Percentiles rank a stretch among this genome's conserved stretches.
phyloP scores from a whole-genome alignment of 2,888 invertebrate genomes.

The Molanna angustata region DNA sequence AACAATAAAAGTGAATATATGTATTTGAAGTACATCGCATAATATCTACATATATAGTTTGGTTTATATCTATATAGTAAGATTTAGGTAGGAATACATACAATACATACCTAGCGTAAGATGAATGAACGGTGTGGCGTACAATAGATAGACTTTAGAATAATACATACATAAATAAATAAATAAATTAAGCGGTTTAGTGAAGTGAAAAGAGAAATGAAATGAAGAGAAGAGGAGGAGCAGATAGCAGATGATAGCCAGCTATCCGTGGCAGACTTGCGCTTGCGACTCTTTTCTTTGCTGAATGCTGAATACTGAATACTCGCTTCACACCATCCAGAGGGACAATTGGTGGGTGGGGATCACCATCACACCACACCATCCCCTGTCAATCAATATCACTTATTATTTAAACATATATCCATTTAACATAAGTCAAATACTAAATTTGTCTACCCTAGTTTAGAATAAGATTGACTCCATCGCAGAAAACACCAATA shows the following conservation, averaged over 20 bases:
- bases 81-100: neutral
- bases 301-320: slow-evolving; percentile 23
- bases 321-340: neutral
- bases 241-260: slow-evolving; percentile 31
- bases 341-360: neutral
- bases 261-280: slow-evolving; percentile 1
- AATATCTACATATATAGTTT: slow-evolving; percentile 29
- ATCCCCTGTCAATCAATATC: neutral
- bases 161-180: too few species aligned
- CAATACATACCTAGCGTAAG: neutral
- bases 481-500: slow-evolving; percentile 56
- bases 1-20: neutral
- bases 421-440: slow-evolving; percentile 8
- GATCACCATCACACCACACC: neutral
- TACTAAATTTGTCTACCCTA: slow-evolving; percentile 55
- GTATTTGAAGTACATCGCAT: slow-evolving; percentile 3
- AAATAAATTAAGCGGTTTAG: slow-evolving; percentile 37
- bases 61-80: neutral
- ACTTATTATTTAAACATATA: neutral
- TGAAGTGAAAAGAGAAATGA: too few species aligned
- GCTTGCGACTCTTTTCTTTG: slow-evolving; percentile 20
- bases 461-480: slow-evolving; percentile 54
- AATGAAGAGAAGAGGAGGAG: slow-evolving; percentile 33
- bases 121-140: too few species aligned
- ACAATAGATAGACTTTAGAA: neutral